phyloP scores from a whole-genome alignment of 2,797 vertebrate genomes.

The Coregonus ussuriensis region DNA sequence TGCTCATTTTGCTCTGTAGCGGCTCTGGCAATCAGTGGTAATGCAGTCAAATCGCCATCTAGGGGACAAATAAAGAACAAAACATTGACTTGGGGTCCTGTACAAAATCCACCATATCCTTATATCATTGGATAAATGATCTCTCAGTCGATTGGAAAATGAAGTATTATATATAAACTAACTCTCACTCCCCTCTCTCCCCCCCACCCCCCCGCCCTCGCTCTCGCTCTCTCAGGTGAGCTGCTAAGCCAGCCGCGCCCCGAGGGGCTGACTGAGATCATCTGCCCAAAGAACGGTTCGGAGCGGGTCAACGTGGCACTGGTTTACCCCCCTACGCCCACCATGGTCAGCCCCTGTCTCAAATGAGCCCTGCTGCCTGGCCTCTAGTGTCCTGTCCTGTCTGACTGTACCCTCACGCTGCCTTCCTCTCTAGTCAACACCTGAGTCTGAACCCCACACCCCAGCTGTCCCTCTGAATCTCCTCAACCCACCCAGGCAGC shows the following conservation, averaged over 20 bases:
- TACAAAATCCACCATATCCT: background rate
- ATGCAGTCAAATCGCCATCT: slow-evolving; percentile 29
- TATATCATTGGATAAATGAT: background rate
- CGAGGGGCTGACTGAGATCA: slow-evolving; percentile 92
- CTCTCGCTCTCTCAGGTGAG: slow-evolving; percentile 80
- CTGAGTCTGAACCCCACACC: background rate
- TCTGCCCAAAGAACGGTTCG: slow-evolving; percentile 91
- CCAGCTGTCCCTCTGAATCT: background rate
- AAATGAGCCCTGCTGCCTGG: slow-evolving; percentile 74
- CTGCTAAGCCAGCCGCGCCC: slow-evolving; percentile 93
- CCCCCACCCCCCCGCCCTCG: background rate
- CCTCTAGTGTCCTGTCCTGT: slow-evolving; percentile 4
- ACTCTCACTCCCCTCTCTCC: background rate
- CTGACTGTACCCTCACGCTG: slow-evolving; percentile 7
- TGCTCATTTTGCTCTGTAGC: slow-evolving; percentile 1
- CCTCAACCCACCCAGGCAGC: background rate
- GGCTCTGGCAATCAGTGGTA: background rate
- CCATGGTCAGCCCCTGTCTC: slow-evolving; percentile 89
- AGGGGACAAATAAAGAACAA: slow-evolving; percentile 22
- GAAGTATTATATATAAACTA: background rate
- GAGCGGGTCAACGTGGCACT: slow-evolving; percentile 93
- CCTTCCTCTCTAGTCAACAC: slow-evolving; percentile 8
- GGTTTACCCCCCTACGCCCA: slow-evolving; percentile 93
- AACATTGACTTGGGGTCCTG: background rate
- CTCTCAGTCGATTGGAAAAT: background rate